These are phyloP conservation scores for Drosophila fulvimacula DNA, from an alignment of 2,888 invertebrate species.

Conservation along the genomic window DNA sequence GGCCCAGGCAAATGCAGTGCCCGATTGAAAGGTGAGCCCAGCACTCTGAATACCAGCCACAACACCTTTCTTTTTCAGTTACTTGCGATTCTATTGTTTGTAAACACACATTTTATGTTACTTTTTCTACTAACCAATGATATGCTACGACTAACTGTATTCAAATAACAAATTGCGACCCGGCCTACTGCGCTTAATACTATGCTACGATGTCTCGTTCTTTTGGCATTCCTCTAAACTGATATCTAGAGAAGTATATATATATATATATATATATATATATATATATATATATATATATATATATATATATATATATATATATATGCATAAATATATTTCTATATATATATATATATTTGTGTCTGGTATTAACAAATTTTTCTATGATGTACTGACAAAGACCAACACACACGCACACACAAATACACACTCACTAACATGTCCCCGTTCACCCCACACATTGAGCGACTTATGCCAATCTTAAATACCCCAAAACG, in stretches of 20 bases:
- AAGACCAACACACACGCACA: constrained; percentile 32
- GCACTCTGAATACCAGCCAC: constrained; percentile 9
- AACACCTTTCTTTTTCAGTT: constrained; percentile 21
- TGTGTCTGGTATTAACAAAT: constrained; percentile 65
- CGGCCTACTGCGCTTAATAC: constrained; percentile 30
- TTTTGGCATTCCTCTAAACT: constrained; percentile 39
- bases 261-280: not conserved
- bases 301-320: constrained; percentile 12
- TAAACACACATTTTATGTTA: constrained; percentile 37
- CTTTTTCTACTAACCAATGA: constrained; percentile 34
- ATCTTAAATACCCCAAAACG: constrained; percentile 5
- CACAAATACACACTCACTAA: constrained; percentile 9
- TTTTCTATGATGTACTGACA: constrained; percentile 64
- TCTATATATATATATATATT: constrained; percentile 15
- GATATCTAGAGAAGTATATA: constrained; percentile 11
- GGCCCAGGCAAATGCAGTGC: constrained; percentile 68
- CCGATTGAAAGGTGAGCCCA: constrained; percentile 57
- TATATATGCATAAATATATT: too few species aligned
- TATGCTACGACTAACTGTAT: constrained; percentile 15
- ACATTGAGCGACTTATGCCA: constrained; percentile 4
- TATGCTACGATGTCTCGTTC: constrained; percentile 56
- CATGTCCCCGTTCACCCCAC: constrained; percentile 7
- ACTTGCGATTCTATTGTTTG: constrained; percentile 24
- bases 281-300: constrained; percentile 1
- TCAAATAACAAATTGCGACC: constrained; percentile 12